A percentile compares a stretch with the other conserved stretches of the same genome.
Conservation (phyloP, 2,888 invertebrate species). For the Petrolisthes cinctipes region DNA sequence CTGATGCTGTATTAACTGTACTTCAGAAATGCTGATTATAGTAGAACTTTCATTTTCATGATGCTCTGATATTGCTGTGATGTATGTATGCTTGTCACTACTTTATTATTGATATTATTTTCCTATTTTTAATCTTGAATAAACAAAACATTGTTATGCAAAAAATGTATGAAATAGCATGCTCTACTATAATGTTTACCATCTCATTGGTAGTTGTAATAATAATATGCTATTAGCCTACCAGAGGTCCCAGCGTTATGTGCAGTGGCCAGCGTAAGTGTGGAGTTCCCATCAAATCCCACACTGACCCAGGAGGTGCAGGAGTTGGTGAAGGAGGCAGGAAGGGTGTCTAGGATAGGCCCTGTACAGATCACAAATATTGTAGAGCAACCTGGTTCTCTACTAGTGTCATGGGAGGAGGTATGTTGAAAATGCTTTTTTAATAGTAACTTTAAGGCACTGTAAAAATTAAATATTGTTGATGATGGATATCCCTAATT, state of each 20-base stretch:
- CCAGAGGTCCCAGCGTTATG: slow-evolving; percentile 75
- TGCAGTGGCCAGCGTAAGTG: slow-evolving; percentile 74
- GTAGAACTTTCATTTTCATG: no score
- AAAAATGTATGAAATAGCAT: no score
- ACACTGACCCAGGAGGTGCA: slow-evolving; percentile 68
- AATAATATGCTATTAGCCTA: slow-evolving; percentile 69
- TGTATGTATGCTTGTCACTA: no score
- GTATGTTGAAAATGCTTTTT: slow-evolving; percentile 66
- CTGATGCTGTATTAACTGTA: no score
- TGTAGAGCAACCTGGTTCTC: slow-evolving; percentile 73
- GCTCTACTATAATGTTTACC: no score
- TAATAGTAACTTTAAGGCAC: not conserved
- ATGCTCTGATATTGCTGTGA: no score
- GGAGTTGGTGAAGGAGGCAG: slow-evolving; percentile 67
- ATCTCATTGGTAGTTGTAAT: no score
- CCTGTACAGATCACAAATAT: slow-evolving; percentile 73
- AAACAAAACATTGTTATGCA: no score
- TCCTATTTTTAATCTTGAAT: no score
- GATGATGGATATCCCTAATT: not conserved
- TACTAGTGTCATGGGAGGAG: slow-evolving; percentile 74
- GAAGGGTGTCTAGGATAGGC: slow-evolving; percentile 68
- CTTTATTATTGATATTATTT: no score
- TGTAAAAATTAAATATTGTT: not conserved
- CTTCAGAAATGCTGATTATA: no score
- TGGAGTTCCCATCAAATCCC: slow-evolving; percentile 71